phyloP scores from a whole-genome alignment of 1,140 invertebrate species.

The Drosophila kepulauana region DNA sequence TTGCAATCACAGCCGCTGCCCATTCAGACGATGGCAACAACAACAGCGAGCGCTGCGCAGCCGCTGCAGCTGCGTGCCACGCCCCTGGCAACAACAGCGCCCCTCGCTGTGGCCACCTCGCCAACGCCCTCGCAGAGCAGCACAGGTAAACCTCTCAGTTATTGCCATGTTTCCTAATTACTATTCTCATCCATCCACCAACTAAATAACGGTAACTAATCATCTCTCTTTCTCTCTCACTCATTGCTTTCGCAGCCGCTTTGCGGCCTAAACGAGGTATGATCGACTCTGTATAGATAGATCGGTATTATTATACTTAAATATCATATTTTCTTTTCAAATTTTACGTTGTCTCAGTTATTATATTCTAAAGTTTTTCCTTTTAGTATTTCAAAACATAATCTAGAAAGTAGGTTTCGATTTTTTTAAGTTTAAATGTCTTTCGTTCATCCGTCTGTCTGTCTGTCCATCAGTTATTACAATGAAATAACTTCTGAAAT shows the following conservation, averaged over 20 bases:
- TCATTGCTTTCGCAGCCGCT: slow-evolving; percentile 59
- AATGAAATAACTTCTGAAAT: no score
- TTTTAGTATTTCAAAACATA: no score
- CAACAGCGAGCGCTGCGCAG: slow-evolving; percentile 27
- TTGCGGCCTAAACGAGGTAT: slow-evolving; percentile 69
- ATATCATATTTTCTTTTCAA: no score
- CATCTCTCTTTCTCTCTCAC: slow-evolving; percentile 4
- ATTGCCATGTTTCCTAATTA: neutral
- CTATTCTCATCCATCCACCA: slow-evolving; percentile 3
- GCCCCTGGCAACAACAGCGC: slow-evolving; percentile 65
- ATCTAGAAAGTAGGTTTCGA: no score
- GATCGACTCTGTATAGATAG: neutral
- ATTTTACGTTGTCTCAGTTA: no score
- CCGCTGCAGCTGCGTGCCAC: slow-evolving; percentile 62
- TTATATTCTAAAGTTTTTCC: no score
- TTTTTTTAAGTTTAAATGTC: no score
- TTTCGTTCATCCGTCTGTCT: no score
- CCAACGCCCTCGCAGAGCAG: slow-evolving; percentile 83
- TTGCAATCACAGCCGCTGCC: slow-evolving; percentile 4
- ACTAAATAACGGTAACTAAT: slow-evolving; percentile 5
- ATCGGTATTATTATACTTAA: no score
- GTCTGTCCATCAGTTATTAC: no score
- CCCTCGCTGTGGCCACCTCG: slow-evolving; percentile 72
- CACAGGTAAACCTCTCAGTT: slow-evolving; percentile 55
- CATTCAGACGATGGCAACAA: neutral